A percentile compares a stretch with the other conserved stretches of the same genome.
phyloP scores from a whole-genome alignment of 2,797 vertebrate genomes.

The Tokudaia tokunoshimensis region DNA sequence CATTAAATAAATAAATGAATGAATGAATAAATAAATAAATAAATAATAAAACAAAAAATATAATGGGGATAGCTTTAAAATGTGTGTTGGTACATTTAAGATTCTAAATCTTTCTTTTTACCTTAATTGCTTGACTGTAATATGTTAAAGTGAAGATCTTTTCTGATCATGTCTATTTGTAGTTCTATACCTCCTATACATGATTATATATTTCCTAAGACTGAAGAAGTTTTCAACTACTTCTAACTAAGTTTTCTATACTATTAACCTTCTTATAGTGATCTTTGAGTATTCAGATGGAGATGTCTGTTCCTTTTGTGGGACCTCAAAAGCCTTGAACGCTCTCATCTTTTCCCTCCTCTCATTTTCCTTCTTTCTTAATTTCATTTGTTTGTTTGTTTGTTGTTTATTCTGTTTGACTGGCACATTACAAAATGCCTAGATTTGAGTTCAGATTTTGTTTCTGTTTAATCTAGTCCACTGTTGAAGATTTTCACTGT shows the following conservation, averaged over 20 bases:
- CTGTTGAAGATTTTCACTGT: background rate
- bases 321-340: background rate
- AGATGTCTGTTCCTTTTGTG: background rate
- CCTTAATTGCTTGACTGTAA: background rate
- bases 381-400: background rate
- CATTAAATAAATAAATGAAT: too few relatives aligned
- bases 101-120: background rate
- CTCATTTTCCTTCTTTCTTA: background rate
- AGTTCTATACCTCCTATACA: background rate
- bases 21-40: too few relatives aligned
- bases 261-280: background rate
- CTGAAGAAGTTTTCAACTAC: background rate
- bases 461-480: background rate
- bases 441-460: background rate
- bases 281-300: background rate
- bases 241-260: background rate
- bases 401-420: background rate
- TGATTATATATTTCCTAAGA: background rate
- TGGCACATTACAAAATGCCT: background rate
- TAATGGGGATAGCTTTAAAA: background rate
- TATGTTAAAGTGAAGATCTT: background rate
- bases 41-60: too few relatives aligned
- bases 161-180: background rate
- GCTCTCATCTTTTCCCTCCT: too few relatives aligned
- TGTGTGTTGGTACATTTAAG: background rate